Evolutionary conservation across 2,113 vertebrate genomes (phyloP), one percentile per base, ranked within the genome.

Genomic region (Pachyramphus minor): DNA sequence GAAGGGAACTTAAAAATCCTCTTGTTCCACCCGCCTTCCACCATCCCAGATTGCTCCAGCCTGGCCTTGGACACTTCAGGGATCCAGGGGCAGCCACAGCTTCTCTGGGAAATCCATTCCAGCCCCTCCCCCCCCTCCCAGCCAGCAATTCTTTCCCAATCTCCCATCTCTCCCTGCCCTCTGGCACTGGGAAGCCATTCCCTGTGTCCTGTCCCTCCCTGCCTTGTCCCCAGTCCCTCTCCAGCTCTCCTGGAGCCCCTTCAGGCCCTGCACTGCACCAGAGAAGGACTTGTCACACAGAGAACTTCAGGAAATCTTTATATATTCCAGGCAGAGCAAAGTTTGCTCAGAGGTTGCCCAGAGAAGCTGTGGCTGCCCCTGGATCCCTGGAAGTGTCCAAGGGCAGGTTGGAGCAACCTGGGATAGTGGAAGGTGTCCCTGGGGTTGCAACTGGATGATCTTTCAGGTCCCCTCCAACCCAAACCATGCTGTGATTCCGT

Each of bases 21-120:
- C 23, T 30, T 25, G 21, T 8, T 64, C 17, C 79, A 23, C 6
- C n/a, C 44, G 21, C 22, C 1, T 63, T 0, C 3, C 58, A 6
- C 12, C 6, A 1, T 5, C 7, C 49, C 42, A 8, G 42, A 21
- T 0, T 12, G 25, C 58, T 64, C 66, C 5, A 4, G 0, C 20
- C 20, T 4, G 49, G n/a, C 3, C 5, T 25, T 9, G 58, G 42
- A 8, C 85, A 3, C 15, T 39, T 1, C 49, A 41, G 49, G 1
- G 66, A 35, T 27, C 30, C 63, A 33, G 72, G 53, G 53, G 53
- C 53, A 55, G 53, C 53, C 53, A 20, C 30, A 55, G 30, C 53
- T 55, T 33, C 30, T 33, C 53, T 55, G 53, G 53, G 53, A 19
- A 55, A 19, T 20, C 53, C 15, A 20, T 6, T 4, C 53, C 53